Base-by-base conservation (phyloP, 30 jellyfish, hydroid and myxozoan genomes). In the Morbakka virulenta region DNA sequence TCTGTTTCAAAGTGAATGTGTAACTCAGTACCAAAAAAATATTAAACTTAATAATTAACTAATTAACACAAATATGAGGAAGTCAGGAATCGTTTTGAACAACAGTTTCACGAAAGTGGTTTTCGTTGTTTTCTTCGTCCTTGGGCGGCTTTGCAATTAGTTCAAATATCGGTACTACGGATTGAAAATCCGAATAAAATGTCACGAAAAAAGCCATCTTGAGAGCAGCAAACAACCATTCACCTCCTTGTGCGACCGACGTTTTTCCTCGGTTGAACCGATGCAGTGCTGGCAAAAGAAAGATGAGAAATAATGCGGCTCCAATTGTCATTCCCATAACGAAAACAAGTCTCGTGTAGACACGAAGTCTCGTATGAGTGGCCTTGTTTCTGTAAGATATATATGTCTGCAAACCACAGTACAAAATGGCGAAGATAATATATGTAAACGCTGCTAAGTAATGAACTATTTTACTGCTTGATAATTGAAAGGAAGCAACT, bases 161-260 rank as follows among this genome's bases (percentile, higher is more conserved):
- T n/a, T n/a, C n/a, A n/a, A n/a, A n/a, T n/a, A n/a, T n/a, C n/a
- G n/a, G n/a, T n/a, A n/a, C n/a, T n/a, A n/a, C n/a, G n/a, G n/a
- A n/a, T n/a, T n/a, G n/a, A n/a, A 81, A 81, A 41, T 81, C 93
- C 31, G 50, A 68, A 32, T 57, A 85, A 24, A 81, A 81, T 3
- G 93, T 52, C 69, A 81, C 29, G 74, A 69, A 35, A 36, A 28
- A 81, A 4, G 72, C 48, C 79, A 70, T 69, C 20, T 81, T 81
- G 52, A 75, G 67, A 25, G 67, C 50, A 20, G 74, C 81, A 75
- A 81, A 69, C 63, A 81, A 73, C 93, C 93, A 81, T 57, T 81
- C 93, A 2, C 73, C 93, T 21, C 85, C 76, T 57, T 81, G 93
- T 31, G 84, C 41, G 3, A 81, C 93, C 21, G 93, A 81, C 2